Evolutionary conservation across 2,113 vertebrate genomes (phyloP), one percentile per base, ranked within the genome.

Genomic region (Pelusios castaneus): DNA sequence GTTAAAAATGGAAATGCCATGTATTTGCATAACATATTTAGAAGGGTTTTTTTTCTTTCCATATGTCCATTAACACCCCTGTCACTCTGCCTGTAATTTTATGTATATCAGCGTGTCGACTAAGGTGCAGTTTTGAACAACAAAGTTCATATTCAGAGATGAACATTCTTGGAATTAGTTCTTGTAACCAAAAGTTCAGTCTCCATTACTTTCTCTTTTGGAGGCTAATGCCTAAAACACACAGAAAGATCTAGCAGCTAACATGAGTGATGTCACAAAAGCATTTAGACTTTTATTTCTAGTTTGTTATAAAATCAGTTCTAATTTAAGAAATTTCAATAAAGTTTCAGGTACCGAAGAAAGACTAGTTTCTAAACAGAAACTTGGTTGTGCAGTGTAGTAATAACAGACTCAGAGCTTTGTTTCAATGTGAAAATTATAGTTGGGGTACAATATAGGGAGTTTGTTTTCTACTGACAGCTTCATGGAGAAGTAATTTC

Each of bases 361-460:
- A 11, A 89, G 67, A 8, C 7, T 82, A 11, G 17, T 70, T 89
- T 24, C 10, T 8, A 38, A 70, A 70, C 19, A 11, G 67, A 70
- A 19, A 54, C 5, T 67, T 84, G 21, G n/a, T 5, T 60, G 84
- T 10, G 2, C n/a, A 10, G 27, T 91, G 24, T 9, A 79, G 27
- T 79, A 41, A 22, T 22, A 25, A 2, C 14, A 38, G 10, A 84
- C 92, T 58, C 79, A 34, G 10, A 73, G 4, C 24, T 45, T 76
- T 38, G 1, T 58, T 27, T 43, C 5, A 0, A 10, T 27, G 8
- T 58, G 31, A 51, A 87, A 47, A 73, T 56, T 45, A 73, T 5
- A 1, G 31, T 5, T 45, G 58, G 43, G 55, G 9, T 16, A 5
- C 25, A 0, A 0, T 1, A n/a, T 22, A 0, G 1, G 87, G 67